These are phyloP conservation scores for Silvanus unidentatus DNA, from an alignment of 2,888 invertebrate genomes.

Conservation along the genomic window DNA sequence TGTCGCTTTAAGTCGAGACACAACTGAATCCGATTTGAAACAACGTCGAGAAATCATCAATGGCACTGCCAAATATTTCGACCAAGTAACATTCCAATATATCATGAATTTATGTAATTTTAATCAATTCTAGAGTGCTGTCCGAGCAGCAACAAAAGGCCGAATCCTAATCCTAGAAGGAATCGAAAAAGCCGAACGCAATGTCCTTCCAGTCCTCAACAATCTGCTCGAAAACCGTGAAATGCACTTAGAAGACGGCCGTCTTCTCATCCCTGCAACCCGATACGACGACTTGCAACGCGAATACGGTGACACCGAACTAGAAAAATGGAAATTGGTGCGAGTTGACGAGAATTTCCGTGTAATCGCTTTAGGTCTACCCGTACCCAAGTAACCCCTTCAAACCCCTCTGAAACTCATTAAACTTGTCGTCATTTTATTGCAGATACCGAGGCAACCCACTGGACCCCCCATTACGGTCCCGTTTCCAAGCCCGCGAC, in stretches of 20 bases:
- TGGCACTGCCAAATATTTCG: constrained; percentile 86
- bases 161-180: constrained; percentile 88
- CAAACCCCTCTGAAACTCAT: no score
- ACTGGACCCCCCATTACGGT: constrained; percentile 89
- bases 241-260: constrained; percentile 96
- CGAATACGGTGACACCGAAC: constrained; percentile 70
- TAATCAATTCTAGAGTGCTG: constrained; percentile 66
- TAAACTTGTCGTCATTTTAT: no score
- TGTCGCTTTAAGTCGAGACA: constrained; percentile 88
- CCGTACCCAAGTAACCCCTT: constrained; percentile 68
- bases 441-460: constrained; percentile 85
- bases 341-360: constrained; percentile 89
- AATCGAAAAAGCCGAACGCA: constrained; percentile 95
- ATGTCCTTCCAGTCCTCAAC: constrained; percentile 92
- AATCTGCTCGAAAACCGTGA: constrained; percentile 95
- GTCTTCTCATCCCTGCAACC: constrained; percentile 81
- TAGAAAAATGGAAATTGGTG: constrained; percentile 82
- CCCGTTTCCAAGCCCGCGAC: constrained; percentile 90
- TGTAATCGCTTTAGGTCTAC: constrained; percentile 87
- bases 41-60: constrained; percentile 86
- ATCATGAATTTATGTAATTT: neutral
- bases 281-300: constrained; percentile 83
- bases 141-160: constrained; percentile 84
- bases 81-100: constrained; percentile 59
- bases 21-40: constrained; percentile 95